These are phyloP conservation scores for Bactericera cockerelli DNA, from an alignment of 1,140 invertebrate genomes.

Conservation along the genomic window DNA sequence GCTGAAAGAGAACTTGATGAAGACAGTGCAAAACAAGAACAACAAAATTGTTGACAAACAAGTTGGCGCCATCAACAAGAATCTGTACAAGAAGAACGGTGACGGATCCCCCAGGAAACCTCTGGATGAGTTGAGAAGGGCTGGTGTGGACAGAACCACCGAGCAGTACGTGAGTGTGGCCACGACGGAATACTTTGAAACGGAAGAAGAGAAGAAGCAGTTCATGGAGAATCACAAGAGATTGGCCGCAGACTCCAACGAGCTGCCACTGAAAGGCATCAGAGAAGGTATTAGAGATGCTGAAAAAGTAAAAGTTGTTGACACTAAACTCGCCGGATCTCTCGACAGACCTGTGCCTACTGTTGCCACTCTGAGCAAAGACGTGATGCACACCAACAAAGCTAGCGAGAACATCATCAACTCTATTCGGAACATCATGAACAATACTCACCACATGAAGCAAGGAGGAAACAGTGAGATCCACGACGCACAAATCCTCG, in stretches of 20 bases:
- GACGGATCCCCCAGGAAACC: not conserved
- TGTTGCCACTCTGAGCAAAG: not conserved
- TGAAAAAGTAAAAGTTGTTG: not conserved
- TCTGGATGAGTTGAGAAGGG: not conserved
- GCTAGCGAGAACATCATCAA: not conserved
- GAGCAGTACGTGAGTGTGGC: not conserved
- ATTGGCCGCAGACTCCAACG: not conserved
- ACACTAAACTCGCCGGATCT: not conserved
- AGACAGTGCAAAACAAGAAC: not conserved
- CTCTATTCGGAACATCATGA: not conserved
- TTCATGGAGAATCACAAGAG: not conserved
- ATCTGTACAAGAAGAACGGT: not conserved
- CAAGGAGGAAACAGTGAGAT: not conserved
- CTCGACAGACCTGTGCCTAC: not conserved
- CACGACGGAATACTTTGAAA: not conserved
- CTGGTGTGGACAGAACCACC: not conserved
- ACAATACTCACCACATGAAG: not conserved
- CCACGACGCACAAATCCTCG: not conserved
- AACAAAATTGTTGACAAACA: not conserved
- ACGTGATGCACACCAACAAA: not conserved
- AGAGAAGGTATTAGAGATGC: not conserved
- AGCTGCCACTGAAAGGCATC: not conserved
- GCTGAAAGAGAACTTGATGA: not conserved
- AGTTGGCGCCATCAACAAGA: not conserved
- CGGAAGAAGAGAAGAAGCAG: not conserved